These are phyloP conservation scores for Zootoca vivipara DNA, from an alignment of 2,113 vertebrate species.

Conservation along the genomic window DNA sequence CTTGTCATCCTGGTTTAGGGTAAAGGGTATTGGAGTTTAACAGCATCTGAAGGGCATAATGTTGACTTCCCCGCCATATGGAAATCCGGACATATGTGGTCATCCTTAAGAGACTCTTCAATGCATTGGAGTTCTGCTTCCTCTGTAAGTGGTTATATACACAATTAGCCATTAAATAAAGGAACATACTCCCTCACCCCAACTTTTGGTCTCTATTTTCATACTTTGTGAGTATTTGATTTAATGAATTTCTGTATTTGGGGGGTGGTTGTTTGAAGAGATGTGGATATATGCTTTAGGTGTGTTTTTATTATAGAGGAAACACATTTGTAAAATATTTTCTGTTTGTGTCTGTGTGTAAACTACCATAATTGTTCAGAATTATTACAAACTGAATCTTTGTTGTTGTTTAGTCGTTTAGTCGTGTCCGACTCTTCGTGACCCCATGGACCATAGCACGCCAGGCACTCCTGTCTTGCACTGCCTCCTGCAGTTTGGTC, in stretches of 20 bases:
- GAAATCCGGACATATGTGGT: not conserved
- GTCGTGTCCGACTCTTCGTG: too few species aligned
- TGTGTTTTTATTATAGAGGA: not conserved
- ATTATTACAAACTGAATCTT: not conserved
- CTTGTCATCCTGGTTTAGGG: not conserved
- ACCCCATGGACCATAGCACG: too few species aligned
- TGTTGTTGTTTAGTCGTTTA: too few species aligned
- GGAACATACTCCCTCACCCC: not conserved
- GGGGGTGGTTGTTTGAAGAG: not conserved
- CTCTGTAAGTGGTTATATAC: not conserved
- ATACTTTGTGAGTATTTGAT: not conserved
- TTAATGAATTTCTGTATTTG: not conserved
- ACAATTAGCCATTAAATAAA: not conserved
- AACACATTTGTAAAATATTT: too few species aligned
- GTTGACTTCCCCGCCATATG: not conserved
- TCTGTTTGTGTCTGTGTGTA: not conserved
- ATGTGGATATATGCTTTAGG: not conserved
- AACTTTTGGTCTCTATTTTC: not conserved
- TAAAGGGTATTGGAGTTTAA: not conserved
- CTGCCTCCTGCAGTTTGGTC: too few species aligned
- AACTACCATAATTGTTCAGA: not conserved
- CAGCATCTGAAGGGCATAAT: not conserved
- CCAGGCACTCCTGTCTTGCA: too few species aligned
- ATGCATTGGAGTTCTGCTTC: not conserved
- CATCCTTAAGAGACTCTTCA: not conserved